These are phyloP conservation scores for Lichenostomus cassidix DNA, from an alignment of 2,113 vertebrate species.

Conservation along the genomic window DNA sequence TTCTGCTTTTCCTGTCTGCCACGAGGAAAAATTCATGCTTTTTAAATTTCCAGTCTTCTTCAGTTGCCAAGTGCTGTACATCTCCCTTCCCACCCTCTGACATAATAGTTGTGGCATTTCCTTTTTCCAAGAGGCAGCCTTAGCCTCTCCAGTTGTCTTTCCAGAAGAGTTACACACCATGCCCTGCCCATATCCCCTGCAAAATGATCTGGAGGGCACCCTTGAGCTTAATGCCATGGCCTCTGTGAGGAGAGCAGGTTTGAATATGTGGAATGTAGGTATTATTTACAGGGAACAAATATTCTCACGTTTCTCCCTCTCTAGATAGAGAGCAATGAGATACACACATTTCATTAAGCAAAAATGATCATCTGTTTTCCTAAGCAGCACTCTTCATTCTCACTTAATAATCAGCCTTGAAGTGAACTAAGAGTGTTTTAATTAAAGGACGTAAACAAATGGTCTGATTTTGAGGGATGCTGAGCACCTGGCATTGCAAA, in stretches of 20 bases:
- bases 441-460: constrained; percentile 5
- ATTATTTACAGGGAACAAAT: background rate
- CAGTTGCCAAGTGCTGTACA: background rate
- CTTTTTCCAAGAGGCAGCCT: background rate
- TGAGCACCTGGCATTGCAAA: background rate
- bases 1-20: background rate
- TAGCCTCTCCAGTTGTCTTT: background rate
- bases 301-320: background rate
- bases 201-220: background rate
- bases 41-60: background rate
- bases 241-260: background rate
- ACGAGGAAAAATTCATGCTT: background rate
- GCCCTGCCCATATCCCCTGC: background rate
- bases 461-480: background rate
- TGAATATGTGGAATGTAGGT: accelerated
- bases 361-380: constrained; percentile 5
- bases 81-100: background rate
- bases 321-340: background rate
- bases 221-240: background rate
- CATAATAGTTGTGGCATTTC: background rate
- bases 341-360: constrained; percentile 19
- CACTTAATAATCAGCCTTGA: constrained; percentile 19
- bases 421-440: background rate
- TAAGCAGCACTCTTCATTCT: constrained; percentile 9
- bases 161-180: background rate